Percentiles rank a stretch among this genome's conserved stretches.
Evolutionary conservation across 2,113 vertebrate genomes (phyloP).

Genomic region (Halcyon senegalensis): DNA sequence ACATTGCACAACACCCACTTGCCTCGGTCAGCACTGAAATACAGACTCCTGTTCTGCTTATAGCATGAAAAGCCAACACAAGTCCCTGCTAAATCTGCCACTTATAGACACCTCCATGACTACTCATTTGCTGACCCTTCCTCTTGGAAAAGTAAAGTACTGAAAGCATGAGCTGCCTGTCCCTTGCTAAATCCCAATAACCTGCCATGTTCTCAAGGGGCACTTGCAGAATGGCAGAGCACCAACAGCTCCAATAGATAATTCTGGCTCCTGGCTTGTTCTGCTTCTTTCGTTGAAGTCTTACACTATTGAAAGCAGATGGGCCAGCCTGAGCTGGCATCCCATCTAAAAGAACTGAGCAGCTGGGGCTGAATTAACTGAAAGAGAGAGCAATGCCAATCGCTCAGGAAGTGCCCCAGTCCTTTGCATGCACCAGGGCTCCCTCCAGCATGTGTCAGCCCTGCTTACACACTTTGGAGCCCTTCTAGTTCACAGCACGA

Average conservation of each 20-base stretch:
- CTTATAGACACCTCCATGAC: background rate
- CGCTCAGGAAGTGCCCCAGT: background rate
- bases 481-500: background rate
- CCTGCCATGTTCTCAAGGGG: accelerated
- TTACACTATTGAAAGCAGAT: background rate
- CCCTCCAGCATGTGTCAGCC: background rate
- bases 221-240: background rate
- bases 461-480: background rate
- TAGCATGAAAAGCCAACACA: background rate
- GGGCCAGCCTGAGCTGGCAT: accelerated
- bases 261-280: background rate
- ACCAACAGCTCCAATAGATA: background rate
- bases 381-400: background rate
- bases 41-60: background rate
- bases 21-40: background rate
- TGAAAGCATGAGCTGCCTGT: background rate
- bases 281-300: background rate
- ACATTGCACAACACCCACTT: background rate
- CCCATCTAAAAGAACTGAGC: background rate
- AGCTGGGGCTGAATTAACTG: background rate
- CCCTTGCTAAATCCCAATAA: background rate
- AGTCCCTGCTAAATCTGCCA: background rate
- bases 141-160: background rate
- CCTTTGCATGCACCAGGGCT: background rate
- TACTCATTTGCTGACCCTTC: background rate